These are phyloP conservation scores for Ptyas mucosa DNA, from an alignment of 2,113 vertebrate species.

Conservation along the genomic window DNA sequence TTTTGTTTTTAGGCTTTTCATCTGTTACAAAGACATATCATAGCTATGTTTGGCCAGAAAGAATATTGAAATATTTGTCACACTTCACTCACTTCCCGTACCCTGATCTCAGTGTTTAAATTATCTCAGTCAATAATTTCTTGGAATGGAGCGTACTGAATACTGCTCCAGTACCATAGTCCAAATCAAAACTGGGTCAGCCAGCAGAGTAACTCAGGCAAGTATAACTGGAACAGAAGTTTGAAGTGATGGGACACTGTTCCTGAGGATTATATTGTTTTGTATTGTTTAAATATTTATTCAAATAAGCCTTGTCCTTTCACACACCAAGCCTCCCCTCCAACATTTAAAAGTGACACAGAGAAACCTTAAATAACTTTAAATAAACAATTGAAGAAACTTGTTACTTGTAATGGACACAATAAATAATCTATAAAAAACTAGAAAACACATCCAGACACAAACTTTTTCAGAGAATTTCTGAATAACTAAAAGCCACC, in stretches of 20 bases:
- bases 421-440: background rate
- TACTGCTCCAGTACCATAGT: background rate
- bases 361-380: background rate
- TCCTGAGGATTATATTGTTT: background rate
- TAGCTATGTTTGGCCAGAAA: background rate
- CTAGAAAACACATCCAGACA: background rate
- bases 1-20: background rate
- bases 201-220: background rate
- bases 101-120: background rate
- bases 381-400: background rate
- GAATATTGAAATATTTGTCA: background rate
- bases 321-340: background rate
- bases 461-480: background rate
- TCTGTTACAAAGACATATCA: background rate
- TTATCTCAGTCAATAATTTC: background rate
- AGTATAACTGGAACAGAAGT: background rate
- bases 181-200: background rate
- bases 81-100: background rate
- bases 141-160: background rate
- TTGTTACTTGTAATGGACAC: background rate
- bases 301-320: background rate
- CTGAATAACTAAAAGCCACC: background rate
- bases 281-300: background rate
- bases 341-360: background rate
- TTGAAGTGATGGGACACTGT: background rate